These are phyloP conservation scores for Scaptomyza polygonia DNA, from an alignment of 2,888 invertebrate species.

Conservation along the genomic window DNA sequence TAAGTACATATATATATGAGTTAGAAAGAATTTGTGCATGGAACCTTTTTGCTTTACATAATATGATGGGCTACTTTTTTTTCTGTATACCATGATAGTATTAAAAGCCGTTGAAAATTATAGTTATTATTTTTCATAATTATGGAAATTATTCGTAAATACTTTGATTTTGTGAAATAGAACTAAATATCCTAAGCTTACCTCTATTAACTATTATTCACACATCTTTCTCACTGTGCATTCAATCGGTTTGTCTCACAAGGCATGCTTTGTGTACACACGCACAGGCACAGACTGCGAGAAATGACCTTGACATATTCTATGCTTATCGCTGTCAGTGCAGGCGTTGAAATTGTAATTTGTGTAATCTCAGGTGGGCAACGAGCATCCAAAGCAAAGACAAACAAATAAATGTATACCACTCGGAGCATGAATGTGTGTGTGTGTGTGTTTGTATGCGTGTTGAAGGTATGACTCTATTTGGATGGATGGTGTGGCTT, in stretches of 20 bases:
- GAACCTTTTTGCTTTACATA: too few species aligned
- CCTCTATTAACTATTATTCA: not conserved
- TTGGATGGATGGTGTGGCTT: constrained; percentile 10
- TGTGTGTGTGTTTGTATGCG: not conserved
- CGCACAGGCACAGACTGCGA: constrained; percentile 33
- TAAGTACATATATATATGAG: too few species aligned
- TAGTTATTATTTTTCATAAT: too few species aligned
- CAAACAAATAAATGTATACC: constrained; percentile 38
- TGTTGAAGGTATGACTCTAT: constrained; percentile 36
- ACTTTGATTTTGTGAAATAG: too few species aligned
- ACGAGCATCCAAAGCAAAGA: constrained; percentile 25
- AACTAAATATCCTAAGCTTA: too few species aligned
- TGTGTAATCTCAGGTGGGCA: constrained; percentile 72
- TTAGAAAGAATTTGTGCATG: too few species aligned
- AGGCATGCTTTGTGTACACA: constrained; percentile 13
- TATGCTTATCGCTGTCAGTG: constrained; percentile 73
- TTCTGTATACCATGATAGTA: too few species aligned
- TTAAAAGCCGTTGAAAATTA: too few species aligned
- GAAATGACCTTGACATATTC: constrained; percentile 78
- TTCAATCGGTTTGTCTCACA: constrained; percentile 16
- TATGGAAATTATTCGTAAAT: too few species aligned
- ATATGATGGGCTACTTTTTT: too few species aligned
- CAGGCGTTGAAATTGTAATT: constrained; percentile 79
- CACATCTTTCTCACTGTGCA: constrained; percentile 29
- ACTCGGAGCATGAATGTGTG: not conserved